Conservation (phyloP, 2,797 vertebrate genomes). For the Peromyscus eremicus region DNA sequence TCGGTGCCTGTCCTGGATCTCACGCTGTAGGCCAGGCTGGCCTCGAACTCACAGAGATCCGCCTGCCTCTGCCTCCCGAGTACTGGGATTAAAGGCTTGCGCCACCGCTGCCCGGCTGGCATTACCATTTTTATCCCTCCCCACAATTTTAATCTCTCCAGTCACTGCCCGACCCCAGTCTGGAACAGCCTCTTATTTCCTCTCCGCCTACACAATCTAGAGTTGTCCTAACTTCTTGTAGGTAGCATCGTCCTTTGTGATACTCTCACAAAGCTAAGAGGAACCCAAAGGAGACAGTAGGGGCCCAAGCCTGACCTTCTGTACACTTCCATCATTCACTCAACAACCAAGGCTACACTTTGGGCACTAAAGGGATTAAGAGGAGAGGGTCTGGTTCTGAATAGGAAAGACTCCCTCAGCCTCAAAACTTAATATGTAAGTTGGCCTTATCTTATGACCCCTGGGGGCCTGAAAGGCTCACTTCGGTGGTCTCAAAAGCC, state of each 20-base stretch:
- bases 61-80: too few relatives aligned
- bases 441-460: slow-evolving; percentile 11
- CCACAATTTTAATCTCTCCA: neutral
- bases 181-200: slow-evolving; percentile 33
- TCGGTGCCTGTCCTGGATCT: too few relatives aligned
- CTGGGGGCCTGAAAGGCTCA: neutral
- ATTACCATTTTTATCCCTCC: neutral
- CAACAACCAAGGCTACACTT: neutral
- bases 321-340: slow-evolving; percentile 41
- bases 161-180: neutral
- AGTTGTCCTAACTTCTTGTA: neutral
- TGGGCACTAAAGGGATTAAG: slow-evolving; percentile 5
- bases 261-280: slow-evolving; percentile 41
- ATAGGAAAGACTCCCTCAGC: neutral
- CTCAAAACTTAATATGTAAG: slow-evolving; percentile 3
- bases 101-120: too few relatives aligned
- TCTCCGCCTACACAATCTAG: neutral
- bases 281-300: slow-evolving; percentile 1
- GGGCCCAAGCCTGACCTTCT: neutral
- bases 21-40: too few relatives aligned
- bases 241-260: slow-evolving; percentile 35
- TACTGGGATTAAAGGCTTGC: too few relatives aligned
- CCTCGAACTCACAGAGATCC: too few relatives aligned
- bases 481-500: neutral
- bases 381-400: slow-evolving; percentile 3